phyloP scores from a whole-genome alignment of 2,113 vertebrate genomes.

The Stictonetta naevosa region DNA sequence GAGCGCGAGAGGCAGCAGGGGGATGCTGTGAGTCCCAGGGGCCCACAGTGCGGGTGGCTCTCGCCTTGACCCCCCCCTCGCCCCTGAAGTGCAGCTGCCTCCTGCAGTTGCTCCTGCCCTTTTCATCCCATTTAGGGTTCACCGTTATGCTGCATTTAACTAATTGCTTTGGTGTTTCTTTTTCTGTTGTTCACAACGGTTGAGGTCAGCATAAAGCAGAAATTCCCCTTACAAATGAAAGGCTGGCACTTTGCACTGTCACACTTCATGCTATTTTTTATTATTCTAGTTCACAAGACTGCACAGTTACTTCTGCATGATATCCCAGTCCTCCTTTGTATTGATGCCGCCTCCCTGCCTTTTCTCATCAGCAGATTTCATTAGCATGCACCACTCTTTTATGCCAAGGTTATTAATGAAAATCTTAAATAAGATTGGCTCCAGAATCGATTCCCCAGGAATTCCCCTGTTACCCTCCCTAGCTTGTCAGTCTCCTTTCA shows the following conservation, averaged over 20 bases:
- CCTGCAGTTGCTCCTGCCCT: not conserved
- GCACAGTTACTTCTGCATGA: not conserved
- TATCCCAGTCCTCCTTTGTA: not conserved
- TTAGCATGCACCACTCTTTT: constrained; percentile 48
- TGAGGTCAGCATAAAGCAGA: not conserved
- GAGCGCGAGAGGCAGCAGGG: not conserved
- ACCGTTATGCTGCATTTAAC: fast-evolving
- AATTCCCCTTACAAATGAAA: not conserved
- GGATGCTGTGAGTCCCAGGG: not conserved
- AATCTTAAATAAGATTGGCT: constrained; percentile 65
- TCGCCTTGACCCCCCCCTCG: not conserved
- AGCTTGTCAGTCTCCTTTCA: constrained; percentile 12
- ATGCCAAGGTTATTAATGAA: constrained; percentile 66
- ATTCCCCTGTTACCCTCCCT: constrained; percentile 42
- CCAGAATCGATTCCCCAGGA: constrained; percentile 46
- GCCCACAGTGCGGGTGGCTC: not conserved
- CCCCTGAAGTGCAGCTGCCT: not conserved
- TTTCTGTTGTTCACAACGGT: fast-evolving
- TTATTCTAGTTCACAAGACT: not conserved
- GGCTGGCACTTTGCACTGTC: not conserved
- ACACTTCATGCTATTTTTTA: not conserved
- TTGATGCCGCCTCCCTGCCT: not conserved
- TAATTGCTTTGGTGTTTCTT: fast-evolving
- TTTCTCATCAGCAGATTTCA: constrained; percentile 43
- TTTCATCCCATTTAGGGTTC: fast-evolving